Evolutionary conservation across 2,888 invertebrate genomes (phyloP).

Genomic region (Linnaemya tessellans): DNA sequence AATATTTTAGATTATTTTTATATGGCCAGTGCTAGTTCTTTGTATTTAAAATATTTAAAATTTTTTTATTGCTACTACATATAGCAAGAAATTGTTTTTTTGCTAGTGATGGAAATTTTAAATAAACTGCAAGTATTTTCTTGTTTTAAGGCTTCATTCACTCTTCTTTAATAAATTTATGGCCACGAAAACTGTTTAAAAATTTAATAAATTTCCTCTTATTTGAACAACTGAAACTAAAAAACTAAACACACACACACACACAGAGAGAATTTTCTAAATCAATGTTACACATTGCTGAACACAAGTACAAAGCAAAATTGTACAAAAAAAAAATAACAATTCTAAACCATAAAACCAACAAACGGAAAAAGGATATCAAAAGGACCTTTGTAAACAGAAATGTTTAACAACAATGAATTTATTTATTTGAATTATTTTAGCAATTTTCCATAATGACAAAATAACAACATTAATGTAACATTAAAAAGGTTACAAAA

Average conservation of each 20-base stretch:
- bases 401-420: constrained; percentile 43
- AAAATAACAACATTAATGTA: constrained; percentile 32
- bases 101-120: too few relatives aligned
- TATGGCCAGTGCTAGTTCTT: too few relatives aligned
- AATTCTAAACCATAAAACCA: constrained; percentile 40
- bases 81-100: too few relatives aligned
- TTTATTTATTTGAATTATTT: constrained; percentile 47
- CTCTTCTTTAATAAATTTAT: neutral
- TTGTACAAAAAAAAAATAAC: neutral
- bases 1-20: too few relatives aligned
- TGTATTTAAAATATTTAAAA: too few relatives aligned
- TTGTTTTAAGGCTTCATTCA: neutral
- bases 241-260: neutral
- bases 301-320: constrained; percentile 4
- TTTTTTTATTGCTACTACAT: too few relatives aligned
- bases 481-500: constrained; percentile 46
- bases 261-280: too few relatives aligned
- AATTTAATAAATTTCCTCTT: constrained; percentile 9
- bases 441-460: constrained; percentile 10
- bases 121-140: too few relatives aligned
- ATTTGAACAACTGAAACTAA: neutral
- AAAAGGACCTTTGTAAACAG: constrained; percentile 58
- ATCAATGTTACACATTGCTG: constrained; percentile 35
- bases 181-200: neutral
- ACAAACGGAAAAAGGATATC: constrained; percentile 18